Evolutionary conservation across 2,113 vertebrate species (phyloP), one percentile per base, ranked within the genome.

Genomic region (Phrynosoma platyrhinos): DNA sequence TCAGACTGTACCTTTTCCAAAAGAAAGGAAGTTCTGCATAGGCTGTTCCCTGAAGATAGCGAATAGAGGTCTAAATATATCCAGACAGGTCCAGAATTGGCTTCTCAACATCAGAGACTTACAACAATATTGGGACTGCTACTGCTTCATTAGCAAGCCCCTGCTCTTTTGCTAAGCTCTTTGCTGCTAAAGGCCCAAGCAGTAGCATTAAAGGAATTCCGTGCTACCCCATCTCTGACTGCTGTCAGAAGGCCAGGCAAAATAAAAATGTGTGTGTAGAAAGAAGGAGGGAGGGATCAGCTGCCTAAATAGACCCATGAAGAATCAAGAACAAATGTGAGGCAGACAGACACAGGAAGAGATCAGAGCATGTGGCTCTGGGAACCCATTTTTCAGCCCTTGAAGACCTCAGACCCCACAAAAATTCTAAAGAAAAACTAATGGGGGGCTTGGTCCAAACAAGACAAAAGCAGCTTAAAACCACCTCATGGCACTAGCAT

Each of bases 181-280:
- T 95, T 95, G 95, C 88, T 87, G 93, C 96, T 94, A 96, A 81
- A 23, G 90, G 10, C 81, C 94, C 93, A 91, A 92, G 94, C 94
- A 92, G 95, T 96, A 96, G 96, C 95, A 93, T 93, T 72, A 68
- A 95, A 93, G 92, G 30, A 94, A 91, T 79, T 68, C 83, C 88
- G 91, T 83, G 77, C 81, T 71, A 94, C 94, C 94, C 92, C 89
- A 91, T 88, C 87, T 93, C 91, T 25, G 88, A 92, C 80, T 93
- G 66, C 71, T 87, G 86, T 95, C 93, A 72, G n/a, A 40, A 84
- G 86, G 83, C 91, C 86, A 92, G 88, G 64, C 30, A 40, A 91
- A 71, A 71, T 8, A 23, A 58, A 71, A 53, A 23, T 21, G 68
- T 5, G 18, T 21, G 18, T 5, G 68, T 3, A 10, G 27, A 9